Evolutionary conservation across 2,888 invertebrate genomes (phyloP), one percentile per base, ranked within the genome.

Genomic region (Crepidodera aurea): DNA sequence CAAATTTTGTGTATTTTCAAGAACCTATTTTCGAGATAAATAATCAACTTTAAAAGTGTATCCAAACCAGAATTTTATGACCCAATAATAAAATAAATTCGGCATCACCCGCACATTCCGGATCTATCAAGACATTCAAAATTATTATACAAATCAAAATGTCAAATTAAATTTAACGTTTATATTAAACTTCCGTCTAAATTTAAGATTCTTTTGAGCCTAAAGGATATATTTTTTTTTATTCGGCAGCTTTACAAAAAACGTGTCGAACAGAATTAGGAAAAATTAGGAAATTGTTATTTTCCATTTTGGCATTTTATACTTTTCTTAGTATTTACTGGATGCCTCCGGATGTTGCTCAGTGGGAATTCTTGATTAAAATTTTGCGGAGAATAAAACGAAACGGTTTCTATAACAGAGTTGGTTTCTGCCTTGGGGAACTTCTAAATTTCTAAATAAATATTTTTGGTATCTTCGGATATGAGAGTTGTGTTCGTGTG

Each of bases 281-380:
- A 58, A 58, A 58, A 58, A 58, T 58, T 51, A 51, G 46, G 51
- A 51, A 58, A 48, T 58, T 51, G 40, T 58, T 58, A 51, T 50
- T 58, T 58, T 58, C 32, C 51, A 42, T 53, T 53, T 53, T 37
- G 39, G 39, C 25, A 13, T 16, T 39, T 25, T 53, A 37, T 22
- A 39, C 53, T 37, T 37, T 39, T 25, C 8, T 51, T 51, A 18
- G 37, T 34, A 22, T 44, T 55, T 55, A 18, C 44, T 55, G 32
- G 13, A 44, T 8, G 44, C 19, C 55, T 42, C 55, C 55, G 55
- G 18, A 44, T 42, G 44, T 25, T 32, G 27, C 32, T 55, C 44
- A 44, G 32, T 32, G 44, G 44, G 32, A 55, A 44, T 44, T 55
- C 32, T 55, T 55, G 55, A 55, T 55, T 55, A 55, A 39, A 55